These are phyloP conservation scores for Drosophila flavopinicola DNA, from an alignment of 2,888 invertebrate genomes.

Conservation along the genomic window DNA sequence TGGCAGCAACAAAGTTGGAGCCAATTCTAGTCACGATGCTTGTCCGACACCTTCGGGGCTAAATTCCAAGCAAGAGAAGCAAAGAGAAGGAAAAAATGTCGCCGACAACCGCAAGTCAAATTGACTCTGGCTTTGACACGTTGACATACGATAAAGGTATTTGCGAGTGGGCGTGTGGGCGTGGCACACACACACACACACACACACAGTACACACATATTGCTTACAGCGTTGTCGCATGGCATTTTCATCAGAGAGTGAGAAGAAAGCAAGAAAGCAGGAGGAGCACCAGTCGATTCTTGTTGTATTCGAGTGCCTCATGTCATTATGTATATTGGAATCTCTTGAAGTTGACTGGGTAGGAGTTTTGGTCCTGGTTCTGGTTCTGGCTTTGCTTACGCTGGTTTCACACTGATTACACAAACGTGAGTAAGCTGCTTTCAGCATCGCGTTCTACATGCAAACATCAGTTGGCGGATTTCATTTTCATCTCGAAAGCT, in stretches of 20 bases:
- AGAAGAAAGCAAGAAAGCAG: constrained; percentile 13
- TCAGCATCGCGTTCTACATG: constrained; percentile 77
- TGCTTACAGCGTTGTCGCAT: constrained; percentile 75
- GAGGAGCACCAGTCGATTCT: constrained; percentile 6
- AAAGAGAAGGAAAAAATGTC: constrained; percentile 51
- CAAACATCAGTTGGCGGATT: constrained; percentile 63
- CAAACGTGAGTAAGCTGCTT: constrained; percentile 82
- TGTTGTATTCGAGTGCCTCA: constrained; percentile 56
- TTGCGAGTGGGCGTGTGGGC: constrained; percentile 40
- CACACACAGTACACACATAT: constrained; percentile 30
- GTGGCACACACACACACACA: constrained; percentile 24
- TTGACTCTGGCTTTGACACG: constrained; percentile 80
- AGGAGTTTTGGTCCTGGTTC: not conserved
- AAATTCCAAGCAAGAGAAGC: constrained; percentile 29
- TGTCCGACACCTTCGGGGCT: constrained; percentile 28
- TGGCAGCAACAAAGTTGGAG: constrained; percentile 34
- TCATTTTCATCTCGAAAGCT: constrained; percentile 50
- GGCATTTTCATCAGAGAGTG: constrained; percentile 63
- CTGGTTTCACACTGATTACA: constrained; percentile 81
- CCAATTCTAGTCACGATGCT: constrained; percentile 25
- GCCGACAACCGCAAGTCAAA: constrained; percentile 73
- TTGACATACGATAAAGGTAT: constrained; percentile 78
- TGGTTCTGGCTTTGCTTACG: constrained; percentile 43
- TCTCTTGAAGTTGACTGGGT: constrained; percentile 12
- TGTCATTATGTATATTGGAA: constrained; percentile 78